Base-by-base conservation (phyloP, 2,888 invertebrate genomes). In the Spicauda simplicius region DNA sequence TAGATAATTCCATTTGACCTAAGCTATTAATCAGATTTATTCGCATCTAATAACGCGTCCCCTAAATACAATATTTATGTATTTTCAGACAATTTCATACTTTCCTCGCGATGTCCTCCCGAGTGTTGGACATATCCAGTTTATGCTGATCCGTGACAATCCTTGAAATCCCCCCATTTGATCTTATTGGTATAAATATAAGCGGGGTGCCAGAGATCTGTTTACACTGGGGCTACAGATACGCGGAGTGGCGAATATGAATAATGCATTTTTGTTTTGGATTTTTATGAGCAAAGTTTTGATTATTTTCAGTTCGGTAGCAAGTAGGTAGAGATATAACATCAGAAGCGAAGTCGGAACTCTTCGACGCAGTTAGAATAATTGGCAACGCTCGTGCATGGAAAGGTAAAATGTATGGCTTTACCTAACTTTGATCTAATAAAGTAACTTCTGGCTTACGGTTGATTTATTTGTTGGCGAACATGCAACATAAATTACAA, bases 251-350 rank as follows among this genome's bases (percentile, higher is more conserved):
- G 85, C 86, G 83, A 88, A 84, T 90, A 93, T 93, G 93, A 93
- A 93, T 93, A 92, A 93, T 93, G 92, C 90, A 93, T 92, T 93
- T 91, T 93, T 93, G 93, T 93, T 93, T 93, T 90, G 91, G 91
- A 93, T 92, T 93, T 93, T 93, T 93, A 93, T 91, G 93, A 87
- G 90, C 73, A 91, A 93, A 93, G 92, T 93, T 93, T 91, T 93
- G 93, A 93, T 93, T 93, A 93, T 93, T 93, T 93, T 91, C 90
- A 91, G 91, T 91, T 90, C 84, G 84, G 83, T 84, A 86, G 81
- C 81, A 82, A 85, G 84, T 88, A 89, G 84, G 86, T 88, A 85
- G 78, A 78, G 80, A 83, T 80, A 79, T 80, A 76, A 84, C 80
- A 79, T 76, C 76, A 74, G 79, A 56, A 74, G 79, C 52, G 69